Conservation (phyloP, 2,113 vertebrate genomes). For the Chaetops frenatus region DNA sequence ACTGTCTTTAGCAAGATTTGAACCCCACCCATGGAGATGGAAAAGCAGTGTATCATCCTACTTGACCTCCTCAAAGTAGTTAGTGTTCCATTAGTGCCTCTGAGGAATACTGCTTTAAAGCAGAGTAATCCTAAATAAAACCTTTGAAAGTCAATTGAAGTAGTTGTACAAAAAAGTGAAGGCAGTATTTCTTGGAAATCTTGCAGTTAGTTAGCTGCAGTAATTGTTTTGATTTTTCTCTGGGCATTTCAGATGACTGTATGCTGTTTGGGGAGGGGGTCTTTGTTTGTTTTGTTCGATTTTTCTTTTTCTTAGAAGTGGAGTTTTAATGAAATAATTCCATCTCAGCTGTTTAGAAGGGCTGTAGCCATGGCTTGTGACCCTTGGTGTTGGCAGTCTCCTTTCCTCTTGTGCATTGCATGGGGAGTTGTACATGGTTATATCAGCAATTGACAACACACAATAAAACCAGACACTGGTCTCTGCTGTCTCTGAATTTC, state of each 20-base stretch:
- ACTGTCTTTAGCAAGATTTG: slow-evolving; percentile 22
- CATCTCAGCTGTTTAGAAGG: not conserved
- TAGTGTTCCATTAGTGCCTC: slow-evolving; percentile 15
- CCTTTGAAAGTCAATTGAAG: not conserved
- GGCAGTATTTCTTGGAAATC: not conserved
- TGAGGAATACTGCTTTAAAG: not conserved
- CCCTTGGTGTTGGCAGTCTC: not conserved
- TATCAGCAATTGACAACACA: not conserved
- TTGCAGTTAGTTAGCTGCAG: not conserved
- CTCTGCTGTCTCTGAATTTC: not conserved
- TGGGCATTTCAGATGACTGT: not conserved
- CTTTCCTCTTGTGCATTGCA: accelerated
- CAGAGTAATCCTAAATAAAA: not conserved
- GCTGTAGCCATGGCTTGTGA: not conserved
- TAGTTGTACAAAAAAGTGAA: not conserved
- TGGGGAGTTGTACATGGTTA: not conserved
- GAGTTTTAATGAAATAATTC: not conserved
- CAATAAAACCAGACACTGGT: not conserved
- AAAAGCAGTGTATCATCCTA: not conserved
- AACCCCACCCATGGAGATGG: not conserved
- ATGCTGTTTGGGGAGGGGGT: not conserved
- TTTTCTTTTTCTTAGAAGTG: not conserved
- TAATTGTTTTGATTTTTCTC: not conserved
- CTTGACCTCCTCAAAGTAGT: slow-evolving; percentile 2
- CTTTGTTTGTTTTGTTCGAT: not conserved